These are phyloP conservation scores for Strigops habroptila DNA, from an alignment of 2,113 vertebrate species.

Conservation along the genomic window DNA sequence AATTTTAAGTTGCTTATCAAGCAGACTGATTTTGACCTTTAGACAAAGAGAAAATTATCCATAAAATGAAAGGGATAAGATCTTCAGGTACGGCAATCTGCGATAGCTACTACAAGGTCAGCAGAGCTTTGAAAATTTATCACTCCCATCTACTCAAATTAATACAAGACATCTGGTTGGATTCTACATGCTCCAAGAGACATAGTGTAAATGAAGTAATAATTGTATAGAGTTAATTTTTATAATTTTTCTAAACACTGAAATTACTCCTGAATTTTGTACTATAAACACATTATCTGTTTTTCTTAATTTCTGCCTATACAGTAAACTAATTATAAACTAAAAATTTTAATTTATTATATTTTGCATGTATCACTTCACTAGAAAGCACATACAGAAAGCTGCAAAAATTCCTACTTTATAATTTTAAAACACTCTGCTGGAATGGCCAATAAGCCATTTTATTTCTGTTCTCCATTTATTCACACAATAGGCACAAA, in stretches of 20 bases:
- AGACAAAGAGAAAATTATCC: constrained; percentile 3
- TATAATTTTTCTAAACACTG: neutral
- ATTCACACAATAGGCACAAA: neutral
- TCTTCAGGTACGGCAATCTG: constrained; percentile 1
- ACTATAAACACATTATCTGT: neutral
- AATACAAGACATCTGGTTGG: neutral
- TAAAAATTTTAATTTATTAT: neutral
- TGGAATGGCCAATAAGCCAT: neutral
- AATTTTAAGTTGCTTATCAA: constrained; percentile 20
- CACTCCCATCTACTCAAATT: neutral
- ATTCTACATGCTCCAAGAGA: neutral
- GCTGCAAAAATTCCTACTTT: neutral
- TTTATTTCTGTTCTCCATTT: neutral
- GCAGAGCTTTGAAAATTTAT: neutral
- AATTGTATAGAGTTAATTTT: constrained; percentile 14
- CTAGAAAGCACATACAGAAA: neutral
- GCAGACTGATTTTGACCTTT: neutral
- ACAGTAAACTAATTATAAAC: neutral
- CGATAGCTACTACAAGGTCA: neutral
- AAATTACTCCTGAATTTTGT: neutral
- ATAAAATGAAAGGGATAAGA: constrained; percentile 27
- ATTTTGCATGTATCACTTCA: neutral
- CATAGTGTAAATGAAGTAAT: constrained; percentile 10
- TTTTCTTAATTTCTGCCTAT: neutral
- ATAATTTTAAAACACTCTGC: neutral